Evolutionary conservation across 2,113 vertebrate species (phyloP).

Genomic region (Climacteris rufus): DNA sequence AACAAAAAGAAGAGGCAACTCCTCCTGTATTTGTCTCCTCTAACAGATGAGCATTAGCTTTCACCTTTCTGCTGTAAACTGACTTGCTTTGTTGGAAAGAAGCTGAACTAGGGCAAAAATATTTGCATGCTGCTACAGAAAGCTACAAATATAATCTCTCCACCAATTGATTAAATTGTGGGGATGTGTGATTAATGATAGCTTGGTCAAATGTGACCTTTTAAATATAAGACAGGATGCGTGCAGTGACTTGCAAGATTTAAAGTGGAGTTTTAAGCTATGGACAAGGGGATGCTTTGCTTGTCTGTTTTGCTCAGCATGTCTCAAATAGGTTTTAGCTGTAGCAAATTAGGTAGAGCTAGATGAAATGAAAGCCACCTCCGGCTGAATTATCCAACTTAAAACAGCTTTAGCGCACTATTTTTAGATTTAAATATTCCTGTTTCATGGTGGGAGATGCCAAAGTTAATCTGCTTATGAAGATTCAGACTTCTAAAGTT

Average conservation of each 20-base stretch:
- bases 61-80: not conserved
- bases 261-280: not conserved
- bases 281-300: not conserved
- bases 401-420: constrained; percentile 54
- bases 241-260: constrained; percentile 30
- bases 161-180: not conserved
- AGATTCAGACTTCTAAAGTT: constrained; percentile 40
- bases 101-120: not conserved
- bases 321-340: constrained; percentile 48
- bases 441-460: constrained; percentile 46
- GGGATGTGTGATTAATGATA: constrained; percentile 23
- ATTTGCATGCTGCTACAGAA: not conserved
- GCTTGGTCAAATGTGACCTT: constrained; percentile 35
- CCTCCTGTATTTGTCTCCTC: not conserved
- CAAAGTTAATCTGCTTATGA: constrained; percentile 52
- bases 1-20: constrained; percentile 2
- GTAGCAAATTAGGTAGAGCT: constrained; percentile 43
- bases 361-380: constrained; percentile 55
- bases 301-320: constrained; percentile 33
- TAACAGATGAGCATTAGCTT: not conserved
- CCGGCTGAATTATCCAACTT: constrained; percentile 47
- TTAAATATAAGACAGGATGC: not conserved
- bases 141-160: not conserved
- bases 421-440: constrained; percentile 63
- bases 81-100: not conserved